These are phyloP conservation scores for Vultur gryphus DNA, from an alignment of 2,797 vertebrate genomes.

Conservation along the genomic window DNA sequence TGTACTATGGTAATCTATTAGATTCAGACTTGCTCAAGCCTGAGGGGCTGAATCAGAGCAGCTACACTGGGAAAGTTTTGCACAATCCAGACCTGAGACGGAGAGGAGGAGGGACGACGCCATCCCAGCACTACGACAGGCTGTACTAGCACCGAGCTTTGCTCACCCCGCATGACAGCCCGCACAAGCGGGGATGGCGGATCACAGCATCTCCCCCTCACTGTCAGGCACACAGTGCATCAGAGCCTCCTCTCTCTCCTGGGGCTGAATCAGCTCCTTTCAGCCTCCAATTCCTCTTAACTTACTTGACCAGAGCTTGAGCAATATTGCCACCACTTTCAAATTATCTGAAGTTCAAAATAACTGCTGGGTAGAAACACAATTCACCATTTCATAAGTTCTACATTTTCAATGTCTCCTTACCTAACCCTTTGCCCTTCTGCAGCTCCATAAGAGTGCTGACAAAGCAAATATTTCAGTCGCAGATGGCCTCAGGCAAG, in stretches of 20 bases:
- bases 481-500: neutral
- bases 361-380: neutral
- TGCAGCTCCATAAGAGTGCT: neutral
- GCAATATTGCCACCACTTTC: neutral
- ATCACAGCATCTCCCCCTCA: neutral
- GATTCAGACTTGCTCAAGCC: neutral
- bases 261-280: neutral
- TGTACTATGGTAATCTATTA: neutral
- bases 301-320: neutral
- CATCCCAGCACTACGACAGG: accelerated
- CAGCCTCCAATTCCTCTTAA: neutral
- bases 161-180: accelerated
- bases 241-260: neutral
- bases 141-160: accelerated
- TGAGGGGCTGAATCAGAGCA: neutral
- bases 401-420: neutral
- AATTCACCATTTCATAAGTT: neutral
- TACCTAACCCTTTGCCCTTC: neutral
- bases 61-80: neutral
- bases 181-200: accelerated
- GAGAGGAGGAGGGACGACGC: neutral
- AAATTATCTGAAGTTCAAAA: neutral
- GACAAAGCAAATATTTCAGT: neutral
- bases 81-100: accelerated
- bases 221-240: neutral